Percentiles rank a stretch among this genome's conserved stretches.
These are phyloP conservation scores for Eubasilissa splendida DNA, from an alignment of 2,888 invertebrate species.

Conservation along the genomic window DNA sequence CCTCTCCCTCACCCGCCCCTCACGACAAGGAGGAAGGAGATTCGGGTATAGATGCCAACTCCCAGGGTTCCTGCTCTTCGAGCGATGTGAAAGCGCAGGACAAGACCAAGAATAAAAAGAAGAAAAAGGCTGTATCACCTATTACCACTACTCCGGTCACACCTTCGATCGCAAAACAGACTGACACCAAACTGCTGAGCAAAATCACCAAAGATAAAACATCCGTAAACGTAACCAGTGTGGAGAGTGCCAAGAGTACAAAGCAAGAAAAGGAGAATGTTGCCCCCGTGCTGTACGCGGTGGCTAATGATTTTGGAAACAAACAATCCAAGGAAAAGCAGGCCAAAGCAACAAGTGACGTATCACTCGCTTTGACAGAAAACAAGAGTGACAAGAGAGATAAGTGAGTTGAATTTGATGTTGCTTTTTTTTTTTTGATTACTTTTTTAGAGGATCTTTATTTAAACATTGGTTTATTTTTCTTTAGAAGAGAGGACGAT, in stretches of 20 bases:
- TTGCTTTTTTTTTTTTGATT: not conserved
- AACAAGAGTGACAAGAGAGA: constrained; percentile 65
- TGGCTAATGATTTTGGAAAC: constrained; percentile 10
- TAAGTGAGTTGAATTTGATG: constrained; percentile 63
- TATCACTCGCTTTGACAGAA: constrained; percentile 61
- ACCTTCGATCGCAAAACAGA: constrained; percentile 63
- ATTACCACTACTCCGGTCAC: constrained; percentile 43
- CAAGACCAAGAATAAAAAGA: constrained; percentile 79
- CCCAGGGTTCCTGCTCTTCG: constrained; percentile 90
- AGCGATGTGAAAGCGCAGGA: constrained; percentile 85
- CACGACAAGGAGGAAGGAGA: constrained; percentile 87
- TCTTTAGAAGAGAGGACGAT: constrained; percentile 51
- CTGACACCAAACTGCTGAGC: constrained; percentile 66
- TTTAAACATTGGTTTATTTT: not conserved
- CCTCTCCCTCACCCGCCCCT: constrained; percentile 64
- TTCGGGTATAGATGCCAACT: constrained; percentile 91
- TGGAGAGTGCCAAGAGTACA: constrained; percentile 62
- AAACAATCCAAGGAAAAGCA: constrained; percentile 60
- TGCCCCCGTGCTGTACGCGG: constrained; percentile 65
- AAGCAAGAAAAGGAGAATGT: constrained; percentile 72
- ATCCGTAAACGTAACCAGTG: constrained; percentile 14
- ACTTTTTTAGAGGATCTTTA: not conserved
- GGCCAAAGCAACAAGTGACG: constrained; percentile 39
- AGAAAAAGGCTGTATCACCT: constrained; percentile 67
- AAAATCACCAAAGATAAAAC: constrained; percentile 60